phyloP scores from a whole-genome alignment of 2,797 vertebrate genomes.

The Sebastes paucispinis region DNA sequence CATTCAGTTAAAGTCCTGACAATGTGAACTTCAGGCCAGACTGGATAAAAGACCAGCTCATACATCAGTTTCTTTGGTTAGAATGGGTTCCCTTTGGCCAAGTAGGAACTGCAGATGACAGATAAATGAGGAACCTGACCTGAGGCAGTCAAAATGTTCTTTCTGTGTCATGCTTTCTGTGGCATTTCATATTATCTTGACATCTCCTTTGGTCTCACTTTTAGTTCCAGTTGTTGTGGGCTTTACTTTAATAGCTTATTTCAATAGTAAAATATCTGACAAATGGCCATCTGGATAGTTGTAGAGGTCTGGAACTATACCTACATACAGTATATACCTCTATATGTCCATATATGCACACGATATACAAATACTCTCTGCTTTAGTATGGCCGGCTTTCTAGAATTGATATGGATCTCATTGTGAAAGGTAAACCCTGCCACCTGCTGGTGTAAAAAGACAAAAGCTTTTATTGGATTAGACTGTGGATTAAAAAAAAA shows the following conservation, averaged over 20 bases:
- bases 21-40: neutral
- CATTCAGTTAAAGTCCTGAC: neutral
- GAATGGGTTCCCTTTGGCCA: neutral
- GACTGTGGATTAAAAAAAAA: neutral
- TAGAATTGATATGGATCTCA: neutral
- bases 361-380: neutral
- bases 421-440: constrained; percentile 61
- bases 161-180: neutral
- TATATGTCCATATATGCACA: neutral
- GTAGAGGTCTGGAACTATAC: neutral
- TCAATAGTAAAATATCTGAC: neutral
- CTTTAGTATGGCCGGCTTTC: neutral
- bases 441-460: constrained; percentile 67
- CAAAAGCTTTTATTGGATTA: constrained; percentile 7
- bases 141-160: neutral
- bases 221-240: neutral
- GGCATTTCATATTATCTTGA: neutral
- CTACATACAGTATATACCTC: neutral
- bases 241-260: neutral
- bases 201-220: neutral
- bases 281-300: neutral
- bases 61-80: neutral
- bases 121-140: constrained; percentile 10
- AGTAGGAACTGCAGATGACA: constrained; percentile 1
- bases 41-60: neutral